Evolutionary conservation across 64 coral and sea anemone genomes (phyloP), one percentile per base, ranked within the genome.

Genomic region (Stichodactyla helianthus): DNA sequence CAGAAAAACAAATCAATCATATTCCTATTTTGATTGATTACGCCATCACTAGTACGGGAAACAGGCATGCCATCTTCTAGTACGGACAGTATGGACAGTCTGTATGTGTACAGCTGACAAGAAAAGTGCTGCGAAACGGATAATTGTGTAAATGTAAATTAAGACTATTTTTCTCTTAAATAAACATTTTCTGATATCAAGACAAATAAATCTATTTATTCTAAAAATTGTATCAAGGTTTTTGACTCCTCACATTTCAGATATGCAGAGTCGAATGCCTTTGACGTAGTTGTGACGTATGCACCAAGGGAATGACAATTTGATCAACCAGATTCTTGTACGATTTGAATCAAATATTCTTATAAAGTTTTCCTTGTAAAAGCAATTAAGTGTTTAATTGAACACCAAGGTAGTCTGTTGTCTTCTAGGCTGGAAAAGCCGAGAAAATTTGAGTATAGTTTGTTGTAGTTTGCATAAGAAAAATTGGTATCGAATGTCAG

Each of bases 281-380:
- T 28, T 74, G 68, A 74, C 68, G 68, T 74, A 74, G 25, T 14
- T 23, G 25, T 74, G 68, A 74, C 68, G 68, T 74, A 74, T 74
- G 4, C 5, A 28, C 17, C 25, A 31, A 74, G 68, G 25, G 25
- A 74, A 74, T 27, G 68, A 74, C 68, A 74, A 74, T 6, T 23
- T 27, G 68, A 31, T 74, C 26, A 31, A 23, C 26, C 68, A 31
- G 68, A 74, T 74, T 74, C 68, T 74, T 74, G 68, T 74, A 74
- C 62, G 62, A 6, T 74, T 74, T 11, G 10, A 31, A 26, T 74
- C 68, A 28, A 74, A 74, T 27, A 74, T 74, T 74, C 68, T 31
- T 31, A 68, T 31, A 26, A 74, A 74, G 23, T 74, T 74, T 9
- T 74, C 7, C 26, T 74, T 27, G 23, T 12, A 23, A 74, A 74